Evolutionary conservation across 2,888 invertebrate genomes (phyloP).

Genomic region (Dryomyza anilis): DNA sequence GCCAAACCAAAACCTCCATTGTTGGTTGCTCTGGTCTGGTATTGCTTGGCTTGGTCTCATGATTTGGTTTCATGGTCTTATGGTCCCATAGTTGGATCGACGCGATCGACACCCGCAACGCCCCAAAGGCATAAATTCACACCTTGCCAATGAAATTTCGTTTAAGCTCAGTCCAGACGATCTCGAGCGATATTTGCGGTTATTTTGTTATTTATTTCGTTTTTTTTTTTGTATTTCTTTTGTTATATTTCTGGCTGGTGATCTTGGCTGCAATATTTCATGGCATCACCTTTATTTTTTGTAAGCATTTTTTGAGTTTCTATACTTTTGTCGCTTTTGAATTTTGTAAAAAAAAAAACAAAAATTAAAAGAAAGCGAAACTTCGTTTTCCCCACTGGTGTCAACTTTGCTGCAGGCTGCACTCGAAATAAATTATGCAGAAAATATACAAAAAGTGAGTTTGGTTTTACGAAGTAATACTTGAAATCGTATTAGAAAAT

Average conservation of each 20-base stretch:
- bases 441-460: no score
- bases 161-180: background rate
- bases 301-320: no score
- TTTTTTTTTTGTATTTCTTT: background rate
- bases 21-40: background rate
- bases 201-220: background rate
- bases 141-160: background rate
- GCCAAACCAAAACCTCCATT: background rate
- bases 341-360: no score
- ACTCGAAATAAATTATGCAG: no score
- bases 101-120: background rate
- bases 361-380: no score
- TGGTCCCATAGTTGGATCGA: background rate
- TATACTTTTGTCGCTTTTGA: no score
- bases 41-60: background rate
- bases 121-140: background rate
- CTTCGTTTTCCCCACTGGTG: no score
- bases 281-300: no score
- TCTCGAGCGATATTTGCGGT: conserved; percentile 9
- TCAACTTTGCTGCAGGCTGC: no score
- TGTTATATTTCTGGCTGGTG: background rate
- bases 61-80: background rate
- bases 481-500: no score
- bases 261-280: conserved; percentile 13
- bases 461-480: no score